Base-by-base conservation (phyloP, 2,113 vertebrate genomes). In the Leptodactylus fuscus region DNA sequence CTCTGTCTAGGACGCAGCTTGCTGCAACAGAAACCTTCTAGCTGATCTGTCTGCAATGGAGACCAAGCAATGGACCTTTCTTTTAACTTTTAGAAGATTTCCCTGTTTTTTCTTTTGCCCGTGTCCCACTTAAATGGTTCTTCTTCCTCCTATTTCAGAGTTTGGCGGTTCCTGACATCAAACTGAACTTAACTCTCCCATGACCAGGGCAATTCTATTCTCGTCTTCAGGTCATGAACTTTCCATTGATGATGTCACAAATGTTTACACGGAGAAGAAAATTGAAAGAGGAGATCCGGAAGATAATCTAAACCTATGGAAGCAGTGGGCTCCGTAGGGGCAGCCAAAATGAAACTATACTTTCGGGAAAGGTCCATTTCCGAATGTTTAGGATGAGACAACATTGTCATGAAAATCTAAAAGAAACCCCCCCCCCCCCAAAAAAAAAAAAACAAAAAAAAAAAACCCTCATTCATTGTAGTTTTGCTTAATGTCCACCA, bases 181-280 rank as follows among this genome's bases (percentile, higher is more conserved):
- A 48, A 48, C 46, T 41, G 32, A 20, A 69, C 32, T 36, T 3
- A 51, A 53, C 7, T 36, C 16, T 77, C 75, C 29, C 75, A 77
- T 5, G 32, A 51, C 48, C 12, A 6, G 49, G n/a, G 49, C n/a
- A 34, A 48, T 77, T 55, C 75, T 77, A 77, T 77, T 77, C n/a
- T n/a, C 7, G 29, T 53, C 48, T 77, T 27, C 2, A 34, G 48
- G 79, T 81, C 79, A 49, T 67, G 41, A 67, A 44, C 79, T 32
- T 11, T 48, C 0, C 8, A 48, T 3, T 81, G 27, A 65, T 9
- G 55, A 65, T 9, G 55, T 27, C 38, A 48, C 6, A 81, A 62
- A 81, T 67, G 22, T 34, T 67, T 58, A 62, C 15, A 34, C 27
- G 24, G 41, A 11, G 24, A 55, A 18, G 7, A 36, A 1, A 44